phyloP scores from a whole-genome alignment of 2,113 vertebrate genomes.

The Austrofundulus limnaeus region DNA sequence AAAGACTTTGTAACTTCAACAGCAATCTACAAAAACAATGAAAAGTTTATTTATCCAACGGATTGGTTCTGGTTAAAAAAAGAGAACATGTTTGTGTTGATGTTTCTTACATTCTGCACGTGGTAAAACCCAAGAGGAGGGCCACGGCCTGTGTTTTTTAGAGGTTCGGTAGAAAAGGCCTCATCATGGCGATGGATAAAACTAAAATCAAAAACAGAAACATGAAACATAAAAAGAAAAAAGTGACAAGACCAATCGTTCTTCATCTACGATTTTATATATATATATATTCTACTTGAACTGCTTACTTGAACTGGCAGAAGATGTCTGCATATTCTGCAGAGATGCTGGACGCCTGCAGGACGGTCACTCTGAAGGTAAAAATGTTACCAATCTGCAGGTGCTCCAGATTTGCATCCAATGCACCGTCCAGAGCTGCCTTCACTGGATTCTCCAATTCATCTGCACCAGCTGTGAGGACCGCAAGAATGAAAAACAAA shows the following conservation, averaged over 20 bases:
- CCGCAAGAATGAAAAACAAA: neutral
- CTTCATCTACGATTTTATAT: neutral
- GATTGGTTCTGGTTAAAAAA: neutral
- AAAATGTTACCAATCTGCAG: conserved; percentile 89
- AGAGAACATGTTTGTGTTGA: neutral
- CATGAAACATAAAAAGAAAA: neutral
- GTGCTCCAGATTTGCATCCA: conserved; percentile 84
- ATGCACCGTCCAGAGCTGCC: conserved; percentile 68
- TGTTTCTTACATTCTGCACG: conserved; percentile 89
- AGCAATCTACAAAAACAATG: conserved; percentile 81
- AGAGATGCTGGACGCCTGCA: conserved; percentile 96
- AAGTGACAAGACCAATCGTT: neutral
- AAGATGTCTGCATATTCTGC: conserved; percentile 97
- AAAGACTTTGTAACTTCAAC: conserved; percentile 98
- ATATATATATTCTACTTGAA: too few relatives aligned
- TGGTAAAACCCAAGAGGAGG: conserved; percentile 97
- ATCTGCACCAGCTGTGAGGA: conserved; percentile 75
- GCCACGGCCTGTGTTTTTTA: conserved; percentile 95
- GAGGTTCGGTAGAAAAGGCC: conserved; percentile 95
- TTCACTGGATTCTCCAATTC: conserved; percentile 85
- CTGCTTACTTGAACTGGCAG: conserved; percentile 95
- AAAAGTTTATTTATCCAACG: neutral
- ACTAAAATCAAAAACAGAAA: conserved; percentile 68
- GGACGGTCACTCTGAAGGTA: conserved; percentile 94
- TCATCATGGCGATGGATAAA: conserved; percentile 98